Percentiles rank a stretch among this genome's conserved stretches.
These are phyloP conservation scores for Chionis minor DNA, from an alignment of 2,113 vertebrate genomes.

Conservation along the genomic window DNA sequence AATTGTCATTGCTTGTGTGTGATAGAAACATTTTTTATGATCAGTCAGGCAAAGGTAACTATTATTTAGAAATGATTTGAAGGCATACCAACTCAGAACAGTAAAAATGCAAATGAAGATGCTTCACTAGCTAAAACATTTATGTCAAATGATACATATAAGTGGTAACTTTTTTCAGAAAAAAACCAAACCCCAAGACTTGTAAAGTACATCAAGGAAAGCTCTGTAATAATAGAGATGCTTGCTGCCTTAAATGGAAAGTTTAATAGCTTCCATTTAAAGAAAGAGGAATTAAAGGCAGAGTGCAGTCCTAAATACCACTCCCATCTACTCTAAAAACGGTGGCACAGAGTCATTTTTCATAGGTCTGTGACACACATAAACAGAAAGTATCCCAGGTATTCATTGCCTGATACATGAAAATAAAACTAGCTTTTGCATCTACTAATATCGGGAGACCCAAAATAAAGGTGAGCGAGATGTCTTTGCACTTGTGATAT, in stretches of 20 bases:
- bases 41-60: constrained; percentile 20
- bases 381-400: background rate
- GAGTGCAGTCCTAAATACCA: background rate
- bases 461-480: background rate
- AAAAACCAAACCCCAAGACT: background rate
- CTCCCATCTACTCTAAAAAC: background rate
- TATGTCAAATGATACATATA: constrained; percentile 1
- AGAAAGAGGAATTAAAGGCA: background rate
- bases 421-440: background rate
- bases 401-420: background rate
- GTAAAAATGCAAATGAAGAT: constrained; percentile 16
- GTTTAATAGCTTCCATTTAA: constrained; percentile 7
- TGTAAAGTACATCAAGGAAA: background rate
- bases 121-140: background rate
- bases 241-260: background rate
- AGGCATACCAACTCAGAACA: background rate
- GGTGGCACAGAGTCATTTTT: background rate
- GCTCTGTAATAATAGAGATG: background rate
- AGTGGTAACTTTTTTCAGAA: background rate
- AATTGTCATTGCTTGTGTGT: background rate
- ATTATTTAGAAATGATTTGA: constrained; percentile 19
- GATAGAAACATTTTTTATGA: constrained; percentile 23
- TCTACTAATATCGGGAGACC: background rate
- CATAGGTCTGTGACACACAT: background rate
- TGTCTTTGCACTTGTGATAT: too few species aligned